A percentile compares a stretch with the other conserved stretches of the same genome.
Evolutionary conservation across 2,888 invertebrate genomes (phyloP).

Genomic region (Sesamia inferens): DNA sequence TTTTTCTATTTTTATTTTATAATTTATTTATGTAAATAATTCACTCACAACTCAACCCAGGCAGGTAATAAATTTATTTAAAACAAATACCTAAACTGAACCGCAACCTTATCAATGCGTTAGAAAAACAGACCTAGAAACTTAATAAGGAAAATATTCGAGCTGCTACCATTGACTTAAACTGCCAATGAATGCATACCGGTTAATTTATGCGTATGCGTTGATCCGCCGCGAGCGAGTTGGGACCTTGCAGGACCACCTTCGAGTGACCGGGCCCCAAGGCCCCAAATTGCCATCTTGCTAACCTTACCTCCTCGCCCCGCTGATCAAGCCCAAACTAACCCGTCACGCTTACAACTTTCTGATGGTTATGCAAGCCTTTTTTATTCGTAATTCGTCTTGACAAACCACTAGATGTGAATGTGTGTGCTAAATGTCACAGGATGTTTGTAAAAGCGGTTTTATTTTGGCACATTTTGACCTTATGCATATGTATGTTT

Average conservation of each 20-base stretch:
- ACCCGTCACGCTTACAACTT: conserved; percentile 54
- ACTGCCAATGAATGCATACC: conserved; percentile 38
- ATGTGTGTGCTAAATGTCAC: conserved; percentile 34
- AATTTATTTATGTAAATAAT: conserved; percentile 17
- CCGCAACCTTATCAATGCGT: conserved; percentile 18
- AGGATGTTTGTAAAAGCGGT: conserved; percentile 40
- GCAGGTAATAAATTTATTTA: conserved; percentile 6
- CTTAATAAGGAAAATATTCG: conserved; percentile 48
- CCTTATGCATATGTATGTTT: conserved; percentile 36
- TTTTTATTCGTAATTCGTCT: conserved; percentile 37
- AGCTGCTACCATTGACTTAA: conserved; percentile 43
- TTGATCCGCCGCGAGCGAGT: conserved; percentile 52
- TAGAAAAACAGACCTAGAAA: conserved; percentile 42
- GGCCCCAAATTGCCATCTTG: conserved; percentile 57
- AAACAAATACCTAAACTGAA: conserved; percentile 14
- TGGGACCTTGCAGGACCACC: conserved; percentile 63
- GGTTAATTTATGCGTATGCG: conserved; percentile 57
- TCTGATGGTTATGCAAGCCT: conserved; percentile 49
- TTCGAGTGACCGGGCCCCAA: conserved; percentile 53
- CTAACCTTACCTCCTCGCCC: conserved; percentile 63
- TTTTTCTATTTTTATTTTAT: conserved; percentile 11
- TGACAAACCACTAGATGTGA: conserved; percentile 13
- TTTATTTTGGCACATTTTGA: conserved; percentile 23
- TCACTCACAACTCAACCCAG: conserved; percentile 2
- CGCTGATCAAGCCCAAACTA: conserved; percentile 42